Base-by-base conservation (phyloP, 1,140 invertebrate species). In the Ceratina japonica region DNA sequence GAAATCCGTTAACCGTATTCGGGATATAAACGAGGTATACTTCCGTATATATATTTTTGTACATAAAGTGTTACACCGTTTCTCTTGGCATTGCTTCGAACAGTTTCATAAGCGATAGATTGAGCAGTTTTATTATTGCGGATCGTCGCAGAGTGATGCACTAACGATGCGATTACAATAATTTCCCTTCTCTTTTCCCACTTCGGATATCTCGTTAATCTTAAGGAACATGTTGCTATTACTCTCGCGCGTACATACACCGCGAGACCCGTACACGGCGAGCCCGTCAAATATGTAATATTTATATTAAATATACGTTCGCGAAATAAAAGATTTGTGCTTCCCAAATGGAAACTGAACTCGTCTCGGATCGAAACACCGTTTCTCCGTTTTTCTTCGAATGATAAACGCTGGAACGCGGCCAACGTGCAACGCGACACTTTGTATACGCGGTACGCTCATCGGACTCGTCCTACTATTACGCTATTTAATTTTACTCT, bases 251-350 rank as follows among this genome's bases (percentile, higher is more conserved):
- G 22, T 74, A 85, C 59, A 61, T 24, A n/a, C n/a, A n/a, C n/a
- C n/a, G n/a, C 65, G 59, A 64, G 66, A 52, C 71, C 65, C 88
- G 82, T 81, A 83, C 81, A 81, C 75, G 81, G 81, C 82, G 81
- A 86, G 86, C 79, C 81, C 84, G 79, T 83, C 80, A 87, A 84
- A 82, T 89, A 87, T 44, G 37, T 79, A n/a, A n/a, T n/a, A 86
- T 84, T 89, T 85, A 83, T 84, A 80, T 44, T 84, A 81, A 89
- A 85, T 88, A 89, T 79, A 88, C 79, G 74, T 86, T 87, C 79
- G 81, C 61, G 69, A 77, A 81, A 87, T 87, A 84, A 81, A 87
- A 70, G 69, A 87, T 81, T 87, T 87, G 75, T 86, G 86, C 84
- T 90, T 86, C 84, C 84, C 83, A 79, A 79, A 84, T 88, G 82